These are phyloP conservation scores for Adrianichthys oophorus DNA, from an alignment of 2,797 vertebrate species.

Conservation along the genomic window DNA sequence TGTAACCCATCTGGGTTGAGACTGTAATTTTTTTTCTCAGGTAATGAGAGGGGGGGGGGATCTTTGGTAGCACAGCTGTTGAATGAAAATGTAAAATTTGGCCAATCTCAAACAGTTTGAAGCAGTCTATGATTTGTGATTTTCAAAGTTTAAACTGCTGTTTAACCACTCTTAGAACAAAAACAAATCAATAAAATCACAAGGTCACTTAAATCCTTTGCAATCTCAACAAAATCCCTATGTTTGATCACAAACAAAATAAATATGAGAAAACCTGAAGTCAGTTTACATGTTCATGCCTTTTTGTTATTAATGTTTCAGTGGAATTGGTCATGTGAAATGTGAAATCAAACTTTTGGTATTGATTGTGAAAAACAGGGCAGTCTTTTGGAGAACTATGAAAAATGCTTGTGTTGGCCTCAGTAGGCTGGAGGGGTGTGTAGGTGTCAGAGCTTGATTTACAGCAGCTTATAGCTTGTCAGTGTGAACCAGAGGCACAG, in stretches of 20 bases:
- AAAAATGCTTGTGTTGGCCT: conserved; percentile 3
- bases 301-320: background rate
- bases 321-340: background rate
- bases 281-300: background rate
- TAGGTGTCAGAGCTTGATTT: conserved; percentile 9
- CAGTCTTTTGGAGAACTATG: background rate
- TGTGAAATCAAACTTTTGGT: background rate
- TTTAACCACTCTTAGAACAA: no score
- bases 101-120: no score
- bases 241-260: conserved; percentile 2
- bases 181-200: no score
- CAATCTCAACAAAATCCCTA: no score
- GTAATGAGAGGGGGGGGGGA: no score
- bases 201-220: no score
- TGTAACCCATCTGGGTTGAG: no score
- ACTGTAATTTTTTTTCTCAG: no score
- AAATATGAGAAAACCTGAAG: background rate
- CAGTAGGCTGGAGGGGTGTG: conserved; percentile 1
- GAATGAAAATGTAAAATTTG: no score
- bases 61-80: no score
- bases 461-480: conserved; percentile 4
- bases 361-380: conserved; percentile 4
- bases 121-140: no score
- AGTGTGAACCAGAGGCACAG: conserved; percentile 6
- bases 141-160: no score